These are phyloP conservation scores for Gasterosteus aculeatus DNA, from an alignment of 2,113 vertebrate genomes.

Conservation along the genomic window DNA sequence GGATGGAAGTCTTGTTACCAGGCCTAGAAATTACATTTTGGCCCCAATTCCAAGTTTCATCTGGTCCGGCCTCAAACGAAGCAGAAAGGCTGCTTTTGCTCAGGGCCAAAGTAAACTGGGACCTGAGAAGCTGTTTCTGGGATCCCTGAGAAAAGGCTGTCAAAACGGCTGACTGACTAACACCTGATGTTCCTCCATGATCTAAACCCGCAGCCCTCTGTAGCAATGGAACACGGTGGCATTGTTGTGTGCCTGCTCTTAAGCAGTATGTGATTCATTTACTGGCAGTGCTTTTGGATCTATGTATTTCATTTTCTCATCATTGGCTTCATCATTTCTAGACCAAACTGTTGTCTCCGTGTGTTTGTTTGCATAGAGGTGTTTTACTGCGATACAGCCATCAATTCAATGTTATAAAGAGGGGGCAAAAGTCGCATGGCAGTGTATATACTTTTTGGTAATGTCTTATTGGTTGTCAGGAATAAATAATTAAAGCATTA, in stretches of 20 bases:
- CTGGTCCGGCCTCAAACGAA: slow-evolving; percentile 69
- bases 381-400: slow-evolving; percentile 28
- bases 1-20: slow-evolving; percentile 49
- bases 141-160: slow-evolving; percentile 65
- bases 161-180: slow-evolving; percentile 70
- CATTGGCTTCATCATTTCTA: slow-evolving; percentile 48
- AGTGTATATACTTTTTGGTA: slow-evolving; percentile 15
- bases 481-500: slow-evolving; percentile 18
- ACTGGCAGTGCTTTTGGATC: slow-evolving; percentile 63
- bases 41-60: slow-evolving; percentile 66
- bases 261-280: slow-evolving; percentile 73
- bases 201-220: slow-evolving; percentile 72
- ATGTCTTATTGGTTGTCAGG: slow-evolving; percentile 29
- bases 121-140: slow-evolving; percentile 68
- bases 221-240: slow-evolving; percentile 70
- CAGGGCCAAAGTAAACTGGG: slow-evolving; percentile 73
- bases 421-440: slow-evolving; percentile 16
- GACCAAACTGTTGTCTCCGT: slow-evolving; percentile 39
- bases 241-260: slow-evolving; percentile 67
- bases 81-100: slow-evolving; percentile 24
- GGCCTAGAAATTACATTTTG: slow-evolving; percentile 66
- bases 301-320: slow-evolving; percentile 59
- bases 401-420: slow-evolving; percentile 13
- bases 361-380: slow-evolving; percentile 35
- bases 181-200: slow-evolving; percentile 76